A percentile compares a stretch with the other conserved stretches of the same genome.
phyloP scores from a whole-genome alignment of 2,888 invertebrate genomes.

The Eupithecia abbreviata region DNA sequence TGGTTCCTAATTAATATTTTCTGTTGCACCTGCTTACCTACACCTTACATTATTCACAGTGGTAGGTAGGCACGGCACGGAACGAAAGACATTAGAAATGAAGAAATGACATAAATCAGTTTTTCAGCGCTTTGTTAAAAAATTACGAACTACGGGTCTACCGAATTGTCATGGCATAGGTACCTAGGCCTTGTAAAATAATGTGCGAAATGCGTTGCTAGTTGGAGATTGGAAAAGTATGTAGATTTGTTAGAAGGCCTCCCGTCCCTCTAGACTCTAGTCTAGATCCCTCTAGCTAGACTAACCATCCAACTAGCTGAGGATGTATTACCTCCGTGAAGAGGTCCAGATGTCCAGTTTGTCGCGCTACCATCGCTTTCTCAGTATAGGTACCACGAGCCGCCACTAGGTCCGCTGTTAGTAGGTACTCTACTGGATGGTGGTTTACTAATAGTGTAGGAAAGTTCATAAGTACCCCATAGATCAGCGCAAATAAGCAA shows the following conservation, averaged over 20 bases:
- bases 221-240: not conserved
- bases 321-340: not conserved
- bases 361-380: not conserved
- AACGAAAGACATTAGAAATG: not conserved
- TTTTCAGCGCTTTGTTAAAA: not conserved
- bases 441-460: too few relatives aligned
- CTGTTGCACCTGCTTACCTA: not conserved
- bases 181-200: not conserved
- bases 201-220: not conserved
- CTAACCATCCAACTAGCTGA: not conserved
- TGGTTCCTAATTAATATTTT: conserved; percentile 11
- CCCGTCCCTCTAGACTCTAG: not conserved
- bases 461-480: too few relatives aligned
- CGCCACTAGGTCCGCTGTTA: too few relatives aligned
- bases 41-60: not conserved
- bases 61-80: not conserved
- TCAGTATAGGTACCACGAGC: too few relatives aligned
- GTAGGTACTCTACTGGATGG: too few relatives aligned
- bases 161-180: not conserved
- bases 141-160: not conserved
- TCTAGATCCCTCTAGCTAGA: not conserved
- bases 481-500: too few relatives aligned
- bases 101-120: not conserved
- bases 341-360: not conserved
- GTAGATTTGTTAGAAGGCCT: not conserved